A percentile compares a stretch with the other conserved stretches of the same genome.
These are phyloP conservation scores for Pluvialis apricaria DNA, from an alignment of 2,113 vertebrate genomes.

Conservation along the genomic window DNA sequence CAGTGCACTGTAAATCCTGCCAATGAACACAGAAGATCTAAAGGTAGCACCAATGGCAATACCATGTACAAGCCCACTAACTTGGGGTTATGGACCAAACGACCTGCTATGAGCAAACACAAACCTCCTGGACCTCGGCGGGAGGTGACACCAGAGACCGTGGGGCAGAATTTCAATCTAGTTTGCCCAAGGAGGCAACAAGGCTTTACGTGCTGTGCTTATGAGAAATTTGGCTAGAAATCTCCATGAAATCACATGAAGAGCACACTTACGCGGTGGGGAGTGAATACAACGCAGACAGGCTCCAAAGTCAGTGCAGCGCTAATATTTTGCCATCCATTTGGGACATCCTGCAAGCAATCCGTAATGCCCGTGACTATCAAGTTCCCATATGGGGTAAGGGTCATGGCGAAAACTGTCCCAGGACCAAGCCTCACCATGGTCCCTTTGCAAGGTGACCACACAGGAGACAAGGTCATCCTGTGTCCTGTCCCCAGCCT, in stretches of 20 bases:
- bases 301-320: background rate
- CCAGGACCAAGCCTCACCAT: background rate
- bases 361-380: background rate
- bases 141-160: background rate
- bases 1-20: accelerated
- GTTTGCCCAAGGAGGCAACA: background rate
- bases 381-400: accelerated
- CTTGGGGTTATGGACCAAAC: background rate
- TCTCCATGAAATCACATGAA: background rate
- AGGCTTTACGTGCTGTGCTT: background rate
- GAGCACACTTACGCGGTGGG: background rate
- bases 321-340: background rate
- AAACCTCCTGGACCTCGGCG: background rate
- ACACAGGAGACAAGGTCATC: background rate
- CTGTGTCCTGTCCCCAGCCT: accelerated
- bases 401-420: background rate
- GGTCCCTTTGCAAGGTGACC: background rate
- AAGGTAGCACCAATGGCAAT: background rate
- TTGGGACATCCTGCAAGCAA: background rate
- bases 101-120: accelerated
- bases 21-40: background rate
- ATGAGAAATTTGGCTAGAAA: background rate
- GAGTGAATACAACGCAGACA: background rate
- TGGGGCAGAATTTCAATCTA: background rate
- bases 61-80: background rate